Base-by-base conservation (phyloP, 2,888 invertebrate species). In the Nomada flava region DNA sequence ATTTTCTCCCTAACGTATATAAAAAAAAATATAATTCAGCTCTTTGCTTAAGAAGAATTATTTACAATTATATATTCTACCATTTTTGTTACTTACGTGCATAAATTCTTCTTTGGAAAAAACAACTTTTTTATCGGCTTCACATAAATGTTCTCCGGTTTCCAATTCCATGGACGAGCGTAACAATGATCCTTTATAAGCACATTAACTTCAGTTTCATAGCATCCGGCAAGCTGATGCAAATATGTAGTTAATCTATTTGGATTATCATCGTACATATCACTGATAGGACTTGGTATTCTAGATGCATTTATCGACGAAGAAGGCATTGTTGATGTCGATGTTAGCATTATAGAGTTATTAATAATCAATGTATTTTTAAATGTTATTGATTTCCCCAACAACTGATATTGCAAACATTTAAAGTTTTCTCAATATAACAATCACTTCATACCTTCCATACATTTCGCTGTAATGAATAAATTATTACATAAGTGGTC, bases 111-210 rank as follows among this genome's bases (percentile, higher is more conserved):
- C 76, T 90, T 90, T n/a, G 91, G 69, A 75, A 95, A 94, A 90
- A 95, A 95, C 57, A 95, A 90, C 10, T 94, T 95, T 88, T 95
- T 95, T 1, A 94, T 93, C 0, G 96, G 96, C 78, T 95, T 94
- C 3, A 96, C 94, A 91, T 95, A 95, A 88, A 95, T 94, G 67
- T 95, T 95, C 89, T 96, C 96, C 15, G 96, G 95, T 83, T 95
- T 95, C 94, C 96, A 95, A 90, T 96, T 96, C 94, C 96, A 95
- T 68, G 97, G 96, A 86, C 96, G 95, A 11, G 96, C 95, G 90
- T 97, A 97, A 89, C 96, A 95, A 90, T 97, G 97, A 90, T 97
- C 97, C 93, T 96, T 95, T 79, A 95, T 89, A 57, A 96, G 94
- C 3, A 93, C 83, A 82, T 94, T 92, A n/a, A 91, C 85, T 60